A percentile compares a stretch with the other conserved stretches of the same genome.
Evolutionary conservation across 1,140 invertebrate species (phyloP).

Genomic region (Oppia nitens): DNA sequence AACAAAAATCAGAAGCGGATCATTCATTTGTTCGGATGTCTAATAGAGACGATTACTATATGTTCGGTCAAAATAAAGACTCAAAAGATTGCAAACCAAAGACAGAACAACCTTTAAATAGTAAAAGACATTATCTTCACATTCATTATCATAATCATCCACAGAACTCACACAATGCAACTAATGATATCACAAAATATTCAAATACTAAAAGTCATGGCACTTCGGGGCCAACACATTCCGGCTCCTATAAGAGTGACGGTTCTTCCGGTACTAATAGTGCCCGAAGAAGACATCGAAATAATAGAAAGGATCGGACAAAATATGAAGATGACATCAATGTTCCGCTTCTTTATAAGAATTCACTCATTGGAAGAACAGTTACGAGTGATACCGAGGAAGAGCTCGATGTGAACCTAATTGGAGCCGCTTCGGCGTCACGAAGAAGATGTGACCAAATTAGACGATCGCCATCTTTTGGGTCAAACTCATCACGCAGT

Average conservation of each 20-base stretch:
- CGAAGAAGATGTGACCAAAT: not conserved
- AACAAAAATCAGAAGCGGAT: not conserved
- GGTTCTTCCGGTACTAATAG: not conserved
- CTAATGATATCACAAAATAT: not conserved
- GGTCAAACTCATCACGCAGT: not conserved
- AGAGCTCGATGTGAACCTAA: not conserved
- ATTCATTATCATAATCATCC: conserved; percentile 8
- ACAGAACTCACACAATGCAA: not conserved
- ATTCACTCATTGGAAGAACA: not conserved
- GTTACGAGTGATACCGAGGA: not conserved
- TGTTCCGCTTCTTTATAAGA: not conserved
- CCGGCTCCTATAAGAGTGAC: not conserved
- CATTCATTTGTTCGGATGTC: not conserved
- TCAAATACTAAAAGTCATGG: not conserved
- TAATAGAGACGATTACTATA: not conserved
- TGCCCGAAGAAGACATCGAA: not conserved
- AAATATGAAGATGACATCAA: not conserved
- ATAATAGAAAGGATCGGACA: not conserved
- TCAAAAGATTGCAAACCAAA: not conserved
- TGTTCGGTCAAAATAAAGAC: not conserved
- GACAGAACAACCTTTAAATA: conserved; percentile 4
- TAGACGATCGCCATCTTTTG: not conserved
- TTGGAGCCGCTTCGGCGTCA: not conserved
- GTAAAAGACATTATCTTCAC: not conserved
- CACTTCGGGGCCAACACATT: too few relatives aligned